Evolutionary conservation across 2,888 invertebrate species (phyloP), one percentile per base, ranked within the genome.

Genomic region (Aquatica leii): DNA sequence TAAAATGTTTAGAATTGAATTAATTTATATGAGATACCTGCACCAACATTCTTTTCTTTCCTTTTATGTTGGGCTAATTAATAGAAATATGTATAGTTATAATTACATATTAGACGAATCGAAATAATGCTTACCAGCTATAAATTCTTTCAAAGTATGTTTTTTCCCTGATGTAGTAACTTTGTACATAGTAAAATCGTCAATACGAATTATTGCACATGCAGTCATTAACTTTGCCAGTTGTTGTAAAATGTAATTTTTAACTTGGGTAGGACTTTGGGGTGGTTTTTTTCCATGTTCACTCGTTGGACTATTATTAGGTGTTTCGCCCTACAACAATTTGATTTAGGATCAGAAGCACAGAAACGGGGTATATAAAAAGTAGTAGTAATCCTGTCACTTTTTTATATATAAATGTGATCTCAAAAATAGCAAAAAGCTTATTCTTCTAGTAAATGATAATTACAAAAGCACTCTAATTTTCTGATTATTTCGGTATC

Each of bases 201-300:
- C 94, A 73, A 98, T 89, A 78, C 95, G 87, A 65, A 98, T 85
- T 31, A 98, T 89, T 35, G 94, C 88, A 79, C 96, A 97, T 9
- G 94, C 92, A 21, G 96, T 95, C 94, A 98, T 94, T 66, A 98
- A 81, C 78, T 93, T 94, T 18, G 91, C 88, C 37, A 95, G 83
- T 78, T 94, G 93, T 69, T 88, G 86, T 8, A 91, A 82, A 52
- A 92, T 87, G 59, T 86, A 85, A 71, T 87, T 88, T 68, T 89
- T 87, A 0, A 90, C 86, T 31, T 90, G 89, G 60, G 63, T 73
- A 4, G 74, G 67, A 62, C 68, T 73, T 11, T 67, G 62, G 3
- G 72, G 62, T 6, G 72, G 61, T 54, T 72, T 72, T 58, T 67
- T 71, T n/a, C 11, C 14, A 21, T 56, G 60, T 51, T 63, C 62